Conservation (phyloP, 2,113 vertebrate genomes). For the Catagonus wagneri region DNA sequence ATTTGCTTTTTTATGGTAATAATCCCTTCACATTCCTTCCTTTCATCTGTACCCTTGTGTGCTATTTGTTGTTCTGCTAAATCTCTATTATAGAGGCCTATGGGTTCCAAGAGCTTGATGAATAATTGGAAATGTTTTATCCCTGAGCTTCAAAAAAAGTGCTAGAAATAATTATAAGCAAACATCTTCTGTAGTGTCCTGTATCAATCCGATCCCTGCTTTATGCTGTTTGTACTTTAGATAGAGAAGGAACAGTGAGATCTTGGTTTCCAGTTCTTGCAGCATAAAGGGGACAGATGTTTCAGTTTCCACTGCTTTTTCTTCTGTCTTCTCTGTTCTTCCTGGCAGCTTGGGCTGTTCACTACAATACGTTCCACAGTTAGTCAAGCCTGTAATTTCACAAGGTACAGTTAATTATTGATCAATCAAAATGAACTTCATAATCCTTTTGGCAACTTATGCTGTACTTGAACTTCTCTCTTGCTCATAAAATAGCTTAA, state of each 20-base stretch:
- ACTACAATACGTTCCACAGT: slow-evolving; percentile 50
- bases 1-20: slow-evolving; percentile 89
- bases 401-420: slow-evolving; percentile 77
- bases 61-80: slow-evolving; percentile 89
- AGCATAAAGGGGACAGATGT: slow-evolving; percentile 70
- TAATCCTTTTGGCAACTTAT: slow-evolving; percentile 64
- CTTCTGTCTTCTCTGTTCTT: slow-evolving; percentile 76
- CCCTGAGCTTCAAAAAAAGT: slow-evolving; percentile 89
- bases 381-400: slow-evolving; percentile 76
- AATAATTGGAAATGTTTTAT: slow-evolving; percentile 92
- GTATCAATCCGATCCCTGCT: slow-evolving; percentile 84
- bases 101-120: slow-evolving; percentile 87
- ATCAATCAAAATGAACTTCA: slow-evolving; percentile 78
- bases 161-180: slow-evolving; percentile 92
- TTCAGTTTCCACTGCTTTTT: slow-evolving; percentile 49
- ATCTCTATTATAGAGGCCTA: slow-evolving; percentile 87
- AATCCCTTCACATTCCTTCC: slow-evolving; percentile 87
- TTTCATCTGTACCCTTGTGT: slow-evolving; percentile 88
- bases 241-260: slow-evolving; percentile 71
- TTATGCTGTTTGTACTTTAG: slow-evolving; percentile 83
- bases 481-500: slow-evolving; percentile 49
- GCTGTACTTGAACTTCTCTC: slow-evolving; percentile 75
- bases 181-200: slow-evolving; percentile 87
- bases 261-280: slow-evolving; percentile 76
- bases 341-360: slow-evolving; percentile 68